Percentiles rank a stretch among this genome's conserved stretches.
Conservation (phyloP, 2,113 vertebrate genomes). For the Panthera tigris region DNA sequence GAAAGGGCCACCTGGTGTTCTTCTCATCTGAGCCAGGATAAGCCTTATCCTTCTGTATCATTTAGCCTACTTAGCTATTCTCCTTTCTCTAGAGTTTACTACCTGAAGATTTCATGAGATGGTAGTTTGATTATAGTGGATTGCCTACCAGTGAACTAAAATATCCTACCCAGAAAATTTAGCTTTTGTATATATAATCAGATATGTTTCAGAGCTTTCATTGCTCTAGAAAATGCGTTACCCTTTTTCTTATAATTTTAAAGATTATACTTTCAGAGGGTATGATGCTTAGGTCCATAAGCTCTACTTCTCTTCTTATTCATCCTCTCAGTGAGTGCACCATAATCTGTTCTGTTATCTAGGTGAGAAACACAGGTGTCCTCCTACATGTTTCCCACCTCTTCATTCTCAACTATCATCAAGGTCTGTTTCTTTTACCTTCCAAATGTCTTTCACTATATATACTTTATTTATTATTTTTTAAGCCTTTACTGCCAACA, state of each 20-base stretch:
- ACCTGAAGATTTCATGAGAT: background rate
- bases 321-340: background rate
- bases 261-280: background rate
- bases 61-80: background rate
- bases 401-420: background rate
- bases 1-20: background rate
- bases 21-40: background rate
- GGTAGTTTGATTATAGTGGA: slow-evolving; percentile 36
- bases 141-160: background rate
- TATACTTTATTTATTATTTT: background rate
- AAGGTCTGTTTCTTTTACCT: background rate
- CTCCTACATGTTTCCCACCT: background rate
- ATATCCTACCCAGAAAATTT: background rate
- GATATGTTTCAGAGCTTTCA: background rate
- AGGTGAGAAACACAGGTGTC: background rate
- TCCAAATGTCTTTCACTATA: background rate
- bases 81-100: background rate
- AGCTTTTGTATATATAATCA: background rate
- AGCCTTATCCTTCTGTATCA: background rate
- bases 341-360: background rate
- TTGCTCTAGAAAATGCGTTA: background rate
- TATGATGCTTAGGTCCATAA: background rate
- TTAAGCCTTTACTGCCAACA: background rate
- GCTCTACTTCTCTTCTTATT: background rate
- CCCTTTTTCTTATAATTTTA: background rate